A percentile compares a stretch with the other conserved stretches of the same genome.
Conservation (phyloP, 2,888 invertebrate genomes). For the Therioaphis trifolii region DNA sequence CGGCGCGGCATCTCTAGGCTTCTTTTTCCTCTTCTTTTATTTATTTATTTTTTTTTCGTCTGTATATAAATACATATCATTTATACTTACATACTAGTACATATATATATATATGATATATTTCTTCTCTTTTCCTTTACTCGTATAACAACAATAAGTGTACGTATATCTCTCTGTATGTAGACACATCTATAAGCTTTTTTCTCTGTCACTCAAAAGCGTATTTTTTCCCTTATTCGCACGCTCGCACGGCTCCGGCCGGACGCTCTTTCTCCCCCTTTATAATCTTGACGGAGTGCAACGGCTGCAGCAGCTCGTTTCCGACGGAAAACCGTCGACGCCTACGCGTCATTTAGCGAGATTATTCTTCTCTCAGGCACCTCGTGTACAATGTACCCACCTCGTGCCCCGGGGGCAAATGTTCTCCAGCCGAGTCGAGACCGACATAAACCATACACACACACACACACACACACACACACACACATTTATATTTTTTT, state of each 20-base stretch:
- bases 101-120: neutral
- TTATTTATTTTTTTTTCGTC: no score
- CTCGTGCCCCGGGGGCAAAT: no score
- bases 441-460: neutral
- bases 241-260: neutral
- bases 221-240: slow-evolving; percentile 30
- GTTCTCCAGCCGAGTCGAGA: no score
- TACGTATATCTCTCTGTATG: no score
- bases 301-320: slow-evolving; percentile 2
- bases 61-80: no score
- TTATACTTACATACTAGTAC: neutral
- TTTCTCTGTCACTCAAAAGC: slow-evolving; percentile 24
- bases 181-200: slow-evolving; percentile 9
- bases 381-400: no score
- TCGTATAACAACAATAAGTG: slow-evolving; percentile 44
- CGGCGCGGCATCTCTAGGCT: slow-evolving; percentile 31
- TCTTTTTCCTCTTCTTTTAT: neutral
- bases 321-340: neutral
- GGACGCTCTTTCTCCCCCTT: neutral
- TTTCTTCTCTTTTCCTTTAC: slow-evolving; percentile 27
- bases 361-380: no score
- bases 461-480: no score
- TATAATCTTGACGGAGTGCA: neutral
- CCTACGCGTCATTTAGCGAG: neutral
- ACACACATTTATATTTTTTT: no score